These are phyloP conservation scores for Dendrolimus houi DNA, from an alignment of 2,888 invertebrate genomes.

Conservation along the genomic window DNA sequence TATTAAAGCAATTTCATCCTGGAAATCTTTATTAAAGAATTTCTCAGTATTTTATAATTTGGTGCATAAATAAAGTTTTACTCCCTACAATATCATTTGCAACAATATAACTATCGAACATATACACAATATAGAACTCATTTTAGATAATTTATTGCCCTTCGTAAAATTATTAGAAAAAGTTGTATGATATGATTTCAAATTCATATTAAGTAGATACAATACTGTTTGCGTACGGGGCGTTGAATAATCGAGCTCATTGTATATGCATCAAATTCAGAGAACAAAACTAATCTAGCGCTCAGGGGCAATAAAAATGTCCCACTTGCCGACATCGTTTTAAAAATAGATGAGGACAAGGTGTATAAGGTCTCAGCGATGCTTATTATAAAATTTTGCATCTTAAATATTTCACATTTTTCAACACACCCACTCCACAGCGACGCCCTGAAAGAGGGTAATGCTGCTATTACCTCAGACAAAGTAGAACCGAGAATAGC, in stretches of 20 bases:
- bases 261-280: conserved; percentile 73
- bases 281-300: conserved; percentile 74
- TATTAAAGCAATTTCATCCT: too few species aligned
- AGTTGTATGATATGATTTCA: conserved; percentile 43
- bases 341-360: conserved; percentile 69
- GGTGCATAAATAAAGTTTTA: too few species aligned
- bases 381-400: conserved; percentile 71
- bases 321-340: conserved; percentile 58
- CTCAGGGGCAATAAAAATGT: conserved; percentile 70
- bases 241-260: conserved; percentile 70
- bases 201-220: conserved; percentile 49
- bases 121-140: not conserved
- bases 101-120: too few species aligned
- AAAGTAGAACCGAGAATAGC: conserved; percentile 37
- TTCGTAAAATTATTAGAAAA: conserved; percentile 7
- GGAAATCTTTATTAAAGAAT: too few species aligned
- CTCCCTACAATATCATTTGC: too few species aligned
- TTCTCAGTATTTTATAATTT: too few species aligned
- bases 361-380: conserved; percentile 70
- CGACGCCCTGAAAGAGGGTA: conserved; percentile 36
- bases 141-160: not conserved
- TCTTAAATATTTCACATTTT: conserved; percentile 66
- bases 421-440: conserved; percentile 49
- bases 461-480: conserved; percentile 45
- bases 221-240: conserved; percentile 45